phyloP scores from a whole-genome alignment of 1,140 invertebrate genomes.

The Saccostrea cuccullata region DNA sequence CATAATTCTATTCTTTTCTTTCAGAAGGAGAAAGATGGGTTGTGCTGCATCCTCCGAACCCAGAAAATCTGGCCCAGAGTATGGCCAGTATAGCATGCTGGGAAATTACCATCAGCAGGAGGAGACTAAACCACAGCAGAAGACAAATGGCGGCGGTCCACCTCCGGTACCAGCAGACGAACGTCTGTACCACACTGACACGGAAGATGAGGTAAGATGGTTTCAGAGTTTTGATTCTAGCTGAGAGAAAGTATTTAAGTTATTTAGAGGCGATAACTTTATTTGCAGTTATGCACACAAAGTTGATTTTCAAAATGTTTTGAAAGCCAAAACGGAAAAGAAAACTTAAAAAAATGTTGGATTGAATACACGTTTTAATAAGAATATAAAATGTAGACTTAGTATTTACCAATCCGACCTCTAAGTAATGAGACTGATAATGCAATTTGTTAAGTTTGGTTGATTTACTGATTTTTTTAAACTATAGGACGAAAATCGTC shows the following conservation, averaged over 20 bases:
- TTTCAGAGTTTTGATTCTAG: too few relatives aligned
- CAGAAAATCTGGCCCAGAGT: neutral
- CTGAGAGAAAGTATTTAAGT: too few relatives aligned
- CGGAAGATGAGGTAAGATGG: neutral
- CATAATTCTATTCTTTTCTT: neutral
- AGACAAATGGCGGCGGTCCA: neutral
- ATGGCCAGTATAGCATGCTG: conserved; percentile 27
- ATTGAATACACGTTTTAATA: too few relatives aligned
- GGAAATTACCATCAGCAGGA: conserved; percentile 20
- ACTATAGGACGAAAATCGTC: neutral
- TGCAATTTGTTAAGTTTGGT: too few relatives aligned
- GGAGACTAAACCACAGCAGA: neutral
- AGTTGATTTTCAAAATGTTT: too few relatives aligned
- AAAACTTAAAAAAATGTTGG: too few relatives aligned
- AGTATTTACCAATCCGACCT: too few relatives aligned
- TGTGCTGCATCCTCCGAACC: conserved; percentile 24
- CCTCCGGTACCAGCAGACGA: neutral
- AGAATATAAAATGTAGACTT: too few relatives aligned
- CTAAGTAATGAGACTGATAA: too few relatives aligned
- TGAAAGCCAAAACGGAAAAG: too few relatives aligned
- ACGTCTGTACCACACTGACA: neutral
- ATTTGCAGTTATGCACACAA: too few relatives aligned
- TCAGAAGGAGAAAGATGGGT: conserved; percentile 17
- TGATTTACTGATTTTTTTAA: neutral
- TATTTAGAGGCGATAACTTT: too few relatives aligned